Evolutionary conservation across 2,797 vertebrate species (phyloP).

Genomic region (Acipenser ruthenus): DNA sequence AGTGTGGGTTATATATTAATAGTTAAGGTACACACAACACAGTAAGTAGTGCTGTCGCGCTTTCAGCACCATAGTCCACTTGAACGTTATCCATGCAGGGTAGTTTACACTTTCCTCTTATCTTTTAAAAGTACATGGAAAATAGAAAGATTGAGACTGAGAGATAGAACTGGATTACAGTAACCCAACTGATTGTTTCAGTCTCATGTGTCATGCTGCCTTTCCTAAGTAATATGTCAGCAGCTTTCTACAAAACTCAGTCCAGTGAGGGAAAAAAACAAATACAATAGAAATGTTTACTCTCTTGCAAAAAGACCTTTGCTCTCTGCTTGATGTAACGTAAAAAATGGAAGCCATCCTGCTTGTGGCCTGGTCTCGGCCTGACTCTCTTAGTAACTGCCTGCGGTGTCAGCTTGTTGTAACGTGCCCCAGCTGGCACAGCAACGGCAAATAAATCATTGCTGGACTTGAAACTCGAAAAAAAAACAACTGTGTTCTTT

Average conservation of each 20-base stretch:
- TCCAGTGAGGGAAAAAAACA: background rate
- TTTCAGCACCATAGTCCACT: no score
- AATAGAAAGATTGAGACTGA: no score
- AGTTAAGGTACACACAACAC: no score
- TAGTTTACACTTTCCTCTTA: no score
- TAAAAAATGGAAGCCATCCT: background rate
- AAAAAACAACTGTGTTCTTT: background rate
- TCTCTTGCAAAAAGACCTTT: background rate
- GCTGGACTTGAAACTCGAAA: background rate
- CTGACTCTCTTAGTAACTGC: background rate
- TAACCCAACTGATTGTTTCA: background rate
- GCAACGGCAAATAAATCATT: background rate
- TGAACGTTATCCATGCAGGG: no score
- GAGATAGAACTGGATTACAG: no score
- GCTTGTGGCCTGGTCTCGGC: background rate
- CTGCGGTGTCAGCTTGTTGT: conserved; percentile 6
- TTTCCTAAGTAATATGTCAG: background rate
- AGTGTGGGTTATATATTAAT: no score
- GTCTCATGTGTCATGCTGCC: background rate
- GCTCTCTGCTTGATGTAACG: background rate
- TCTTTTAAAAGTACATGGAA: no score
- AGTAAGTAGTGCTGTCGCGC: no score
- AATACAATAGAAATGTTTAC: background rate
- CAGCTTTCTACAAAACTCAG: background rate
- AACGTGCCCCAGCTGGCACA: background rate